These are phyloP conservation scores for Nerophis lumbriciformis DNA, from an alignment of 2,113 vertebrate species.

Conservation along the genomic window DNA sequence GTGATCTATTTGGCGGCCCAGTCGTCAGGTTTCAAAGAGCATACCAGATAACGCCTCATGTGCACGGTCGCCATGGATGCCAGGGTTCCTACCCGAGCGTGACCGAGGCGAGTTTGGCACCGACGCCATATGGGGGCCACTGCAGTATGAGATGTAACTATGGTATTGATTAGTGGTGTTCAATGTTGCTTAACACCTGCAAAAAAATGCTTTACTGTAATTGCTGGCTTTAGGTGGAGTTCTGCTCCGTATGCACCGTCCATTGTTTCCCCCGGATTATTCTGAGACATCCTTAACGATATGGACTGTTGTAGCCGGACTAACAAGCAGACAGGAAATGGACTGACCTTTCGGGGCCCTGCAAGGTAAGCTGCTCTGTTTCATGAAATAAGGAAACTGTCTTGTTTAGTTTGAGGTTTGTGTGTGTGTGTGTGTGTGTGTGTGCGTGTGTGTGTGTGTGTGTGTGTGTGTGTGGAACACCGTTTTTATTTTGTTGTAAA, in stretches of 20 bases:
- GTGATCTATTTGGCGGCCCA: conserved; percentile 47
- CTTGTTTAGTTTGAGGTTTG: neutral
- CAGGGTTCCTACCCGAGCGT: conserved; percentile 24
- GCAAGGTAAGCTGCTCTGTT: conserved; percentile 60
- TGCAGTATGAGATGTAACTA: conserved; percentile 35
- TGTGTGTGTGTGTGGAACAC: too few relatives aligned
- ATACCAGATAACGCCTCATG: conserved; percentile 46
- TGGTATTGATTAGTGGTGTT: too few relatives aligned
- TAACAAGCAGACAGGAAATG: conserved; percentile 43
- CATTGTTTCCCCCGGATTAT: conserved; percentile 26
- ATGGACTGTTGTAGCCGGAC: conserved; percentile 43
- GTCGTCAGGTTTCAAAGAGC: conserved; percentile 55
- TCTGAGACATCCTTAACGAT: conserved; percentile 34
- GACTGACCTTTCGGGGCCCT: conserved; percentile 52
- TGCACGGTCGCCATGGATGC: conserved; percentile 25
- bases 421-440: neutral
- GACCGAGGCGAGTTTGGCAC: conserved; percentile 2
- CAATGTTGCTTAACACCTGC: too few relatives aligned
- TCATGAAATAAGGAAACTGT: conserved; percentile 30
- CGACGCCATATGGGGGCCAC: neutral
- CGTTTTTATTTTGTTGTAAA: too few relatives aligned
- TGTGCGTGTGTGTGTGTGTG: too few relatives aligned
- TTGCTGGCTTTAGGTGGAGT: conserved; percentile 31
- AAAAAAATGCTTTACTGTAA: conserved; percentile 5
- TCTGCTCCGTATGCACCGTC: conserved; percentile 28